Conservation (phyloP, 2,888 invertebrate genomes). For the Scrobipalpa atriplicella region DNA sequence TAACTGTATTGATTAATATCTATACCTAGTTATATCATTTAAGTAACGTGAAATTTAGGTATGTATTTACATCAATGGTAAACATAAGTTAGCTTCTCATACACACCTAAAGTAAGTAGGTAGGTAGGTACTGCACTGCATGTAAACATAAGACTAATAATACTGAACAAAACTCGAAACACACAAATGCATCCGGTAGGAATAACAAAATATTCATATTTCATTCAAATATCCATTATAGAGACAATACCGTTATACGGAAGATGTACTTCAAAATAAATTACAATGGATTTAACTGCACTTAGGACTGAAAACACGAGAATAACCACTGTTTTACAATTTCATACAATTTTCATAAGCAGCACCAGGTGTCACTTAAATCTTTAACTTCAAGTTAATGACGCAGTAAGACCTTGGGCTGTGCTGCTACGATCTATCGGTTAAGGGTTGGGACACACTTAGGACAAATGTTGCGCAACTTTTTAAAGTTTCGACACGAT, state of each 20-base stretch:
- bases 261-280: slow-evolving; percentile 29
- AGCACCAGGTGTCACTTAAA: slow-evolving; percentile 61
- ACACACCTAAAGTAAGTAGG: too few species aligned
- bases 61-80: too few species aligned
- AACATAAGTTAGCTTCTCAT: too few species aligned
- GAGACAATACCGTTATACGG: neutral
- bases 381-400: slow-evolving; percentile 58
- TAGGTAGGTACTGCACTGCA: too few species aligned
- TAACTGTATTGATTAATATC: too few species aligned
- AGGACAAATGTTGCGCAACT: neutral
- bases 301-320: slow-evolving; percentile 17
- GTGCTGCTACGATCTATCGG: slow-evolving; percentile 56
- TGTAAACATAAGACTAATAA: too few species aligned
- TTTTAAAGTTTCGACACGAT: too few species aligned
- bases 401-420: slow-evolving; percentile 39
- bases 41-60: too few species aligned
- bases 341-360: slow-evolving; percentile 50
- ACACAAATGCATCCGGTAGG: neutral
- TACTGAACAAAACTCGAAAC: neutral
- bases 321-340: slow-evolving; percentile 34
- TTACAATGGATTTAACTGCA: slow-evolving; percentile 30
- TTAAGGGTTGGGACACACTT: slow-evolving; percentile 6
- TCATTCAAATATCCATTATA: neutral
- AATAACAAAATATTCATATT: slow-evolving; percentile 2
- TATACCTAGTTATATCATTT: too few species aligned